phyloP scores from a whole-genome alignment of 1,140 invertebrate genomes.

The Chironomus striatipennis region DNA sequence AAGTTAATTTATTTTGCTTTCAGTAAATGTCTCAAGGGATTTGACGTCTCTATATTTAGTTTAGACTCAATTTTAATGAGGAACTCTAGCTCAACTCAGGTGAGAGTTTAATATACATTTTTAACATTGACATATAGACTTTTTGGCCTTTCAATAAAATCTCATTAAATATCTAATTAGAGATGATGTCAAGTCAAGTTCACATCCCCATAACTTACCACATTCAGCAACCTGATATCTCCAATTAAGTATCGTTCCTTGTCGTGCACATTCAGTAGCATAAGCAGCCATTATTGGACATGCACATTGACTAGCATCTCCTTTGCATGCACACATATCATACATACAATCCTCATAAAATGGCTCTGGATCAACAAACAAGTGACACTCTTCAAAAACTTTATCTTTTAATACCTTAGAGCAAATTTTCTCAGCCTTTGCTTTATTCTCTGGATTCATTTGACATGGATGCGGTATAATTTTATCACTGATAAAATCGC shows the following conservation, averaged over 20 bases:
- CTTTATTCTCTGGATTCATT: constrained; percentile 57
- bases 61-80: too few species aligned
- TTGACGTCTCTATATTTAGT: too few species aligned
- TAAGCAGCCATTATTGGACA: constrained; percentile 75
- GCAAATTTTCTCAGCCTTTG: constrained; percentile 58
- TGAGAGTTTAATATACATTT: too few species aligned
- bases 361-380: constrained; percentile 64
- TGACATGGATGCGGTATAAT: constrained; percentile 59
- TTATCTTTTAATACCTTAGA: constrained; percentile 56
- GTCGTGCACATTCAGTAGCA: constrained; percentile 63
- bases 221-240: constrained; percentile 67
- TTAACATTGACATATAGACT: too few species aligned
- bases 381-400: constrained; percentile 63
- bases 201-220: constrained; percentile 40
- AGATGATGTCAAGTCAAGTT: too few species aligned
- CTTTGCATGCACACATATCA: constrained; percentile 76
- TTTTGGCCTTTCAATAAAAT: too few species aligned
- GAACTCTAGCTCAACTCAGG: too few species aligned
- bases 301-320: constrained; percentile 55
- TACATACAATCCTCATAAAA: constrained; percentile 76
- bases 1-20: too few species aligned
- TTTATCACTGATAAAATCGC: constrained; percentile 48
- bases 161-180: too few species aligned
- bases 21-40: too few species aligned
- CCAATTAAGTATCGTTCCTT: constrained; percentile 66